Evolutionary conservation across 64 coral and sea anemone genomes (phyloP).

Genomic region (Cladopsammia gracilis): DNA sequence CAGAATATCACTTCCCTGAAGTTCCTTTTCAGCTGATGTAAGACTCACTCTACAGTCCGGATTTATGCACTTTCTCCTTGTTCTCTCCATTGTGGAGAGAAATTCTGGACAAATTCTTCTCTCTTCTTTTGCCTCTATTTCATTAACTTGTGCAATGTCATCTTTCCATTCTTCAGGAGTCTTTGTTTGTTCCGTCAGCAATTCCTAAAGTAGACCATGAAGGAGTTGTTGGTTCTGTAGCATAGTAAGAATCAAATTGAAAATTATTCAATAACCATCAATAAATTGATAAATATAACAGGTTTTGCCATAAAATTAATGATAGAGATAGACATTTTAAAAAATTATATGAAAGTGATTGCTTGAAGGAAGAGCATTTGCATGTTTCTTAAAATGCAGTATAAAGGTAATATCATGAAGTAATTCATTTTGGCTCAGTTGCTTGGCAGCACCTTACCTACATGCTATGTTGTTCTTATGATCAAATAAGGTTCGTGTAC

Average conservation of each 20-base stretch:
- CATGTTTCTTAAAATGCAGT: no score
- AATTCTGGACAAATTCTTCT: conserved; percentile 11
- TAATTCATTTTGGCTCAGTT: no score
- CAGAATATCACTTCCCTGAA: conserved; percentile 11
- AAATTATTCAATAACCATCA: not conserved
- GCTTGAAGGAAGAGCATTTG: no score
- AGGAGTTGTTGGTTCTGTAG: conserved; percentile 12
- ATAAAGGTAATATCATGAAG: no score
- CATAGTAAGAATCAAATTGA: not conserved
- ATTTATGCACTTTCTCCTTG: conserved; percentile 32
- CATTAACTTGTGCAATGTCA: conserved; percentile 42
- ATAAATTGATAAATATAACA: no score
- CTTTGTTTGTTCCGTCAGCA: conserved; percentile 30
- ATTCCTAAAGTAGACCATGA: conserved; percentile 22
- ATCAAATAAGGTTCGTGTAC: no score
- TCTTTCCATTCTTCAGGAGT: not conserved
- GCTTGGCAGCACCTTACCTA: no score
- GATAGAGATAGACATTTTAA: no score
- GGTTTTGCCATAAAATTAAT: no score
- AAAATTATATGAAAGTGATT: no score
- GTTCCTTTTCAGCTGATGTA: conserved; percentile 57
- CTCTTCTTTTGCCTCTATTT: conserved; percentile 32
- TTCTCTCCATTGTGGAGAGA: not conserved
- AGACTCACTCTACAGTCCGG: conserved; percentile 20
- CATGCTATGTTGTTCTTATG: no score